phyloP scores from a whole-genome alignment of 2,113 vertebrate genomes.

The Hiodon alosoides region DNA sequence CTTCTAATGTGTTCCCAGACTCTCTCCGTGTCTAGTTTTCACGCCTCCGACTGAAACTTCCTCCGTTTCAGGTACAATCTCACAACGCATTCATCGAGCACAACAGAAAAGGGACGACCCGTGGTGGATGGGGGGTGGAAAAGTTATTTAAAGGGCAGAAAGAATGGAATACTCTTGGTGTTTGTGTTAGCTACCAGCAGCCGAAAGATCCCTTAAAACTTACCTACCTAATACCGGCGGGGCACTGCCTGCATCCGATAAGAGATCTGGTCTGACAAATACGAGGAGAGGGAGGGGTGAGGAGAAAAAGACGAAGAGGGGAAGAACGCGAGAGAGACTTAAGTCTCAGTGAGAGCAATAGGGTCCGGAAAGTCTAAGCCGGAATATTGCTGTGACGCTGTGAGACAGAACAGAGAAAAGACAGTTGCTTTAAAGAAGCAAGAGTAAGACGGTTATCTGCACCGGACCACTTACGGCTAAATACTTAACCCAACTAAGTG shows the following conservation, averaged over 20 bases:
- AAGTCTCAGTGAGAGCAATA: slow-evolving; percentile 39
- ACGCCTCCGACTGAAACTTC: not conserved
- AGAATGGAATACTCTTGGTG: slow-evolving; percentile 42
- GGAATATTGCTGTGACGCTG: slow-evolving; percentile 20
- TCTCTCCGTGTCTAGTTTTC: not conserved
- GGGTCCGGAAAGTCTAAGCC: slow-evolving; percentile 34
- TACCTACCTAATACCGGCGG: slow-evolving; percentile 35
- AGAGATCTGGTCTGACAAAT: slow-evolving; percentile 51
- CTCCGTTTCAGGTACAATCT: slow-evolving; percentile 24
- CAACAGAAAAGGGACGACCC: slow-evolving; percentile 19
- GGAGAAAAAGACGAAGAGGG: slow-evolving; percentile 46
- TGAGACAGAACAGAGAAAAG: not conserved
- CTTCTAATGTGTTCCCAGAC: not conserved
- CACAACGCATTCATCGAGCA: slow-evolving; percentile 14
- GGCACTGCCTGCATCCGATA: slow-evolving; percentile 61
- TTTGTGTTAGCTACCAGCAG: slow-evolving; percentile 56
- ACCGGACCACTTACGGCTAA: not conserved
- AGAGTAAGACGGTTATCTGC: not conserved
- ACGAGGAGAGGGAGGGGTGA: slow-evolving; percentile 52
- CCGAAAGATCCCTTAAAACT: slow-evolving; percentile 44
- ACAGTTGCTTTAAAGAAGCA: not conserved
- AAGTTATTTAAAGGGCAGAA: slow-evolving; percentile 17
- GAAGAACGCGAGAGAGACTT: slow-evolving; percentile 51
- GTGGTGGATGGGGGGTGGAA: slow-evolving; percentile 30
- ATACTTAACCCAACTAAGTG: slow-evolving; percentile 1